These are phyloP conservation scores for Stratiomys singularior DNA, from an alignment of 2,888 invertebrate species.

Conservation along the genomic window DNA sequence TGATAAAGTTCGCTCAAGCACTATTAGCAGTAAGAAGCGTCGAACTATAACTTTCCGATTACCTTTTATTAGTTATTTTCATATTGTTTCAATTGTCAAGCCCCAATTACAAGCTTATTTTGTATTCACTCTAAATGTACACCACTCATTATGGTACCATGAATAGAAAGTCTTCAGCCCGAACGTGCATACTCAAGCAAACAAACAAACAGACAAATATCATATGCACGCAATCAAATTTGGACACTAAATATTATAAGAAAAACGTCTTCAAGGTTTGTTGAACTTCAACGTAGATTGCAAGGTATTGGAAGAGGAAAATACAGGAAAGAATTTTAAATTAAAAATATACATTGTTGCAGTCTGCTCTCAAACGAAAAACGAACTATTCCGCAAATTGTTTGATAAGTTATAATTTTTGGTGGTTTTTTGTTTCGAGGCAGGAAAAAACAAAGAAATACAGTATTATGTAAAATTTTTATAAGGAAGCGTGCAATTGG, in stretches of 20 bases:
- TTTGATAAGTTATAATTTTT: too few relatives aligned
- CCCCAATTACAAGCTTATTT: conserved; percentile 38
- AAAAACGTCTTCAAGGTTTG: conserved; percentile 37
- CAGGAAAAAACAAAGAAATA: neutral
- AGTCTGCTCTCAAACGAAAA: neutral
- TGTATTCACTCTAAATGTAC: neutral
- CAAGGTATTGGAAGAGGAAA: neutral
- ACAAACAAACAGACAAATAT: too few relatives aligned
- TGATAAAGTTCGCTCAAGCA: neutral
- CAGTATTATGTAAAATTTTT: neutral
- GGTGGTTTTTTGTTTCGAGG: too few relatives aligned
- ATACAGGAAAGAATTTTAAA: neutral
- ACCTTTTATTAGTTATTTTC: neutral
- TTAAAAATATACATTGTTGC: neutral
- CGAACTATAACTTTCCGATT: neutral
- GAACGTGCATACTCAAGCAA: too few relatives aligned
- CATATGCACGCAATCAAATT: conserved; percentile 13
- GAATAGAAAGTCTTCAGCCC: conserved; percentile 19
- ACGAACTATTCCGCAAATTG: too few relatives aligned
- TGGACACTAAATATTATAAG: conserved; percentile 1
- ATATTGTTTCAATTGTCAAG: conserved; percentile 5
- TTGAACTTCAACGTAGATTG: too few relatives aligned
- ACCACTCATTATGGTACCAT: neutral
- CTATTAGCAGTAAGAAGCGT: neutral
- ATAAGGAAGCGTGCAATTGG: neutral